These are phyloP conservation scores for Leptonema lineaticorne DNA, from an alignment of 1,140 invertebrate genomes.

Conservation along the genomic window DNA sequence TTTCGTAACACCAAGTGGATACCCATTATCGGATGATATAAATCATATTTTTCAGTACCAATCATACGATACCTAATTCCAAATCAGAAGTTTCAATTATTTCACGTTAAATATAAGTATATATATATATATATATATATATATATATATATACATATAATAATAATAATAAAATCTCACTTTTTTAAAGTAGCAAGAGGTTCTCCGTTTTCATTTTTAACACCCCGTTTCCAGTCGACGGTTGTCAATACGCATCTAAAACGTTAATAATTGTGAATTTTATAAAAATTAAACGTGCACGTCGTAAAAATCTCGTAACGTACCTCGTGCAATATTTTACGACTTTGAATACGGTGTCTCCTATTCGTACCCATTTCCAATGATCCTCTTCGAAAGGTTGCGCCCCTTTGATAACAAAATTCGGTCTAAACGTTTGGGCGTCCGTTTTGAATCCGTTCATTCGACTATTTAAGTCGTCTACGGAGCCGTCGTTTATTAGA, in stretches of 20 bases:
- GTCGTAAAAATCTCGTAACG: slow-evolving; percentile 25
- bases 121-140: neutral
- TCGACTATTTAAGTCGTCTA: slow-evolving; percentile 58
- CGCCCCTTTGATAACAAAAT: slow-evolving; percentile 63
- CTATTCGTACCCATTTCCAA: slow-evolving; percentile 65
- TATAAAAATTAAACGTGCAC: neutral
- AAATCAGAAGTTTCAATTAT: slow-evolving; percentile 7
- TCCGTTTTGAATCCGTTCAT: slow-evolving; percentile 54
- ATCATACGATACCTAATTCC: slow-evolving; percentile 34
- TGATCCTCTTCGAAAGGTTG: slow-evolving; percentile 61
- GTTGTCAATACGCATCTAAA: slow-evolving; percentile 57
- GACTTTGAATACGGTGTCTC: slow-evolving; percentile 57
- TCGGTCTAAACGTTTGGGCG: slow-evolving; percentile 59
- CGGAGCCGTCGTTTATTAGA: slow-evolving; percentile 58
- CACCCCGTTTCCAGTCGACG: slow-evolving; percentile 56
- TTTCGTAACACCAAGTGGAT: slow-evolving; percentile 33
- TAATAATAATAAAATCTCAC: slow-evolving; percentile 22
- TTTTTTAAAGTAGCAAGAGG: slow-evolving; percentile 54
- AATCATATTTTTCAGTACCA: slow-evolving; percentile 21
- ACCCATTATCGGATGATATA: slow-evolving; percentile 33
- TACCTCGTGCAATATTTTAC: slow-evolving; percentile 60
- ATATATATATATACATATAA: neutral
- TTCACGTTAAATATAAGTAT: neutral
- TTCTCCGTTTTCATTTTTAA: slow-evolving; percentile 51
- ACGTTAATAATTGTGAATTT: slow-evolving; percentile 1